Percentiles rank a stretch among this genome's conserved stretches.
phyloP scores from a whole-genome alignment of 2,888 invertebrate species.

The Lochmaea capreae region DNA sequence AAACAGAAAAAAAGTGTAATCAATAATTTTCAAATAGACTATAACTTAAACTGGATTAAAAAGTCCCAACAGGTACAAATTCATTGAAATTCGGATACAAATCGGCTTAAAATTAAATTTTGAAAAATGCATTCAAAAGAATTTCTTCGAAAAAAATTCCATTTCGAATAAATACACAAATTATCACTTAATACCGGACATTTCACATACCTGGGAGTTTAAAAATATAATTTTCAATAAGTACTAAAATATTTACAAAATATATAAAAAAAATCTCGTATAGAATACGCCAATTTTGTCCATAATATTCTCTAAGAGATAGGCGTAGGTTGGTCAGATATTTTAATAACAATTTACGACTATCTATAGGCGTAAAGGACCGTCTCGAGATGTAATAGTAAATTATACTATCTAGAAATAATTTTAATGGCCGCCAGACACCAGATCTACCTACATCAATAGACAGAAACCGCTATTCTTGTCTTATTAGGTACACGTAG shows the following conservation, averaged over 20 bases:
- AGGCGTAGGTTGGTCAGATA: neutral
- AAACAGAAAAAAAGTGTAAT: too few relatives aligned
- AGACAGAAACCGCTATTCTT: neutral
- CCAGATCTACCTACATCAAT: neutral
- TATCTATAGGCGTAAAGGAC: neutral
- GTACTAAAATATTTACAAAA: neutral
- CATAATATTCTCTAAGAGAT: neutral
- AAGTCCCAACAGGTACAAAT: too few relatives aligned
- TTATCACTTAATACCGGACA: too few relatives aligned
- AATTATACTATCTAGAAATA: neutral
- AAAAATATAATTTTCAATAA: neutral
- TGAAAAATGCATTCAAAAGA: too few relatives aligned
- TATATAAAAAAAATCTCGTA: neutral
- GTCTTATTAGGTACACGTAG: neutral
- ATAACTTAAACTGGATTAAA: too few relatives aligned
- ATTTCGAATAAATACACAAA: too few relatives aligned
- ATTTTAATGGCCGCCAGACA: neutral
- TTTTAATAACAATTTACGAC: constrained; percentile 8
- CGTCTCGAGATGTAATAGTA: neutral
- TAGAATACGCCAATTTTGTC: neutral
- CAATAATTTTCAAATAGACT: too few relatives aligned
- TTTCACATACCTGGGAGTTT: too few relatives aligned
- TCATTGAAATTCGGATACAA: too few relatives aligned
- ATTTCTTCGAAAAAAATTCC: too few relatives aligned
- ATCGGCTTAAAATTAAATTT: too few relatives aligned